A percentile compares a stretch with the other conserved stretches of the same genome.
Conservation (phyloP, 2,888 invertebrate genomes). For the Leptopterna dolabrata region DNA sequence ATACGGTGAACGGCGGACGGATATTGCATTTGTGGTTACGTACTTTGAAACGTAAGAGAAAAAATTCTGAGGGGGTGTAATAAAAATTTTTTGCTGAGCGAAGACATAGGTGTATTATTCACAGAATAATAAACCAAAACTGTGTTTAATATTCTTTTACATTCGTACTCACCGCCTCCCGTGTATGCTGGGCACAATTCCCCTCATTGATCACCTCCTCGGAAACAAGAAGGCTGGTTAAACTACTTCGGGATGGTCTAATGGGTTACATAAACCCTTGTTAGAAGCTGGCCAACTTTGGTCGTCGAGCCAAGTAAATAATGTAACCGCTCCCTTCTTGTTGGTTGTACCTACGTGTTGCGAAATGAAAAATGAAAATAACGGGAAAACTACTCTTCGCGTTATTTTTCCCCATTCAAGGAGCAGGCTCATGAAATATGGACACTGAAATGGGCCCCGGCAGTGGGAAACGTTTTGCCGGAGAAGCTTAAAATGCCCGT, state of each 20-base stretch:
- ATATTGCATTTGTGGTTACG: too few species aligned
- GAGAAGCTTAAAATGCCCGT: slow-evolving; percentile 10
- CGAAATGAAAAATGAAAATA: neutral
- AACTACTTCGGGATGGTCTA: neutral
- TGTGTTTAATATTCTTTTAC: too few species aligned
- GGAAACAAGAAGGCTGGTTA: neutral
- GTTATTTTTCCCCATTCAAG: neutral
- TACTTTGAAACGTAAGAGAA: too few species aligned
- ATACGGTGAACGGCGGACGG: too few species aligned
- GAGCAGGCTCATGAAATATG: neutral
- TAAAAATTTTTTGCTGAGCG: too few species aligned
- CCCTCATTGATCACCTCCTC: neutral
- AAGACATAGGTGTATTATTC: too few species aligned
- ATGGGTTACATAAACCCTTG: neutral
- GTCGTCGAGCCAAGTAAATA: neutral
- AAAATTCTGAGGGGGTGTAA: too few species aligned
- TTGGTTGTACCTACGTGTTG: neutral
- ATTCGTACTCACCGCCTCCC: too few species aligned
- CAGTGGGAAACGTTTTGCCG: neutral
- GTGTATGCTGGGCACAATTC: too few species aligned
- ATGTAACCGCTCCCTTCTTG: neutral
- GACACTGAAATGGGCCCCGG: neutral
- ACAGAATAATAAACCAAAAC: too few species aligned
- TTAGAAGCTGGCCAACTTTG: neutral
- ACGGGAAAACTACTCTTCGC: neutral